Percentiles rank a stretch among this genome's conserved stretches.
These are phyloP conservation scores for Protonemura montana DNA, from an alignment of 2,888 invertebrate species.

Conservation along the genomic window DNA sequence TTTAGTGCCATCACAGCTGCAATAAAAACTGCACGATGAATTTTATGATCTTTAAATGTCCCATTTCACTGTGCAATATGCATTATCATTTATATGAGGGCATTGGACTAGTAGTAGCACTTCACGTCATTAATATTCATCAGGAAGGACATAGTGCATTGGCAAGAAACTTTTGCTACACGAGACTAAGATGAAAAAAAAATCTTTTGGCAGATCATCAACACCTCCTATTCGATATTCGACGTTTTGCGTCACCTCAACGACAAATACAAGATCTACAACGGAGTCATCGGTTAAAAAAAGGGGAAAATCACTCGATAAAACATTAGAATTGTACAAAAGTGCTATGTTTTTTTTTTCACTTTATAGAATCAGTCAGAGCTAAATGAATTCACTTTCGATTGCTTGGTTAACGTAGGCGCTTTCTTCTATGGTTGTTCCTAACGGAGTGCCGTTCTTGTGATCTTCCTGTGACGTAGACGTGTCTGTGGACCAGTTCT, in stretches of 20 bases:
- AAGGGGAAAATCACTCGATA: too few species aligned
- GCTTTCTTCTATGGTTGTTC: neutral
- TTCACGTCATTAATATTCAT: neutral
- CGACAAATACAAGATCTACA: neutral
- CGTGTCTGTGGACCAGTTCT: constrained; percentile 76
- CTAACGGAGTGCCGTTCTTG: neutral
- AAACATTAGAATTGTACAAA: neutral
- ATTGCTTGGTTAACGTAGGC: constrained; percentile 25
- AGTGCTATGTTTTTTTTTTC: neutral
- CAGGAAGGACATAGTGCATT: neutral
- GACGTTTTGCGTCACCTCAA: neutral
- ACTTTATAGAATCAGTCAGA: neutral
- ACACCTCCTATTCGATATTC: neutral
- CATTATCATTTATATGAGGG: neutral
- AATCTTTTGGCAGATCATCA: neutral
- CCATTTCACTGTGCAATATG: neutral
- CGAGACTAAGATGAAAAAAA: neutral
- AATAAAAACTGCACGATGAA: neutral
- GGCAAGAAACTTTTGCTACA: neutral
- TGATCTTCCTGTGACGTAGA: neutral
- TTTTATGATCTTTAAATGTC: neutral
- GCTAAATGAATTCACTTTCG: constrained; percentile 20
- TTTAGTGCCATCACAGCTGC: neutral
- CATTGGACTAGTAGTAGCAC: neutral
- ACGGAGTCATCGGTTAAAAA: neutral